These are phyloP conservation scores for Uromys caudimaculatus DNA, from an alignment of 2,797 vertebrate genomes.

Conservation along the genomic window DNA sequence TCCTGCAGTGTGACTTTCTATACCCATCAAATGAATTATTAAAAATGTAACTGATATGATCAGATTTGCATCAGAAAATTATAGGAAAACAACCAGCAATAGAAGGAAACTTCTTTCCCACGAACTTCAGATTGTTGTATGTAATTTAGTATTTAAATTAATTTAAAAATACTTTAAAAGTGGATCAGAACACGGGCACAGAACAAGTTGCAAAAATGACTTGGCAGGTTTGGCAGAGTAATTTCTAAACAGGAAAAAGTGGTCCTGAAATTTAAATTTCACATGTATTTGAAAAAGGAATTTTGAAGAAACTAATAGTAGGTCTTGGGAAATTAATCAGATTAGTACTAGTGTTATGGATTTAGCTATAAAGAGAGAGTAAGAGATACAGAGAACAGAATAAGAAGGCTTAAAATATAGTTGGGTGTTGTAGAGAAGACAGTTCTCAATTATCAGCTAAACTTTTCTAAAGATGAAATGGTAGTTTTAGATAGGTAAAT, in stretches of 20 bases:
- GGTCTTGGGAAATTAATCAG: background rate
- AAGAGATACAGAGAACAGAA: background rate
- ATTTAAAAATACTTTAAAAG: background rate
- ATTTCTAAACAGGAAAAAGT: constrained; percentile 3
- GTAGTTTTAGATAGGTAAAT: background rate
- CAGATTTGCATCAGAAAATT: background rate
- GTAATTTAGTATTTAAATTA: background rate
- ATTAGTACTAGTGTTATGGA: background rate
- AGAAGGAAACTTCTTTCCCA: background rate
- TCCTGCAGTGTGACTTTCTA: background rate
- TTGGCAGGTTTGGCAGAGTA: background rate
- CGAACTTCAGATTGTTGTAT: background rate
- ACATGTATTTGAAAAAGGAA: background rate
- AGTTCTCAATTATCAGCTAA: background rate
- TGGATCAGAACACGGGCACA: background rate
- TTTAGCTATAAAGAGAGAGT: constrained; percentile 8
- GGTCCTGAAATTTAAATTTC: constrained; percentile 14
- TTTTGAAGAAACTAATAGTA: constrained; percentile 50
- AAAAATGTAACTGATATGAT: background rate
- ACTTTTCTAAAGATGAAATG: constrained; percentile 29
- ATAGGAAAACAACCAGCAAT: background rate
- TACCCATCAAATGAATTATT: background rate
- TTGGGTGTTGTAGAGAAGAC: background rate
- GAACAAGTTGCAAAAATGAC: constrained; percentile 34
- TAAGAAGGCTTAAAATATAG: background rate